Conservation (phyloP, 2,797 vertebrate species). For the Mormyrus proboscirostris region DNA sequence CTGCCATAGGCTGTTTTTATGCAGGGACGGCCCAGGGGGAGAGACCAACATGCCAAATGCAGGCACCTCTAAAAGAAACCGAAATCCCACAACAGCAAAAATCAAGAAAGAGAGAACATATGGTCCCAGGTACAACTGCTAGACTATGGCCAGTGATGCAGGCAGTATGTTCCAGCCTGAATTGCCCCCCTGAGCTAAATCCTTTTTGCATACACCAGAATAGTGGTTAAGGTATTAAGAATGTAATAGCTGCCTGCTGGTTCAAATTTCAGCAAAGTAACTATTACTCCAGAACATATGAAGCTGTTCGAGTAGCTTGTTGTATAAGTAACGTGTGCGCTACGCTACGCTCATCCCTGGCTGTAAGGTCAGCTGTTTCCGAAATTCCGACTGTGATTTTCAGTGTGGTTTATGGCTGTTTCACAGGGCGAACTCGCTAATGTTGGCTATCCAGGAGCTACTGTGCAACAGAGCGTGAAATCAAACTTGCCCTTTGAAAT, state of each 20-base stretch:
- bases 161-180: neutral
- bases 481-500: constrained; percentile 8
- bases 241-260: neutral
- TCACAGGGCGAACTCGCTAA: neutral
- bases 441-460: neutral
- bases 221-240: neutral
- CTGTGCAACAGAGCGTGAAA: neutral
- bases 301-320: neutral
- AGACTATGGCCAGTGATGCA: neutral
- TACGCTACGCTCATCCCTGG: neutral
- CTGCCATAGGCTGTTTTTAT: neutral
- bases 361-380: neutral
- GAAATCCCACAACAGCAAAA: neutral
- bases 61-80: neutral
- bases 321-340: neutral
- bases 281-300: neutral
- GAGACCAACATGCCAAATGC: neutral
- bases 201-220: neutral
- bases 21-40: neutral
- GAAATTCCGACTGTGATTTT: neutral
- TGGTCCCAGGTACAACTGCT: neutral
- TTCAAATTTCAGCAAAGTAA: neutral
- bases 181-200: neutral
- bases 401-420: neutral
- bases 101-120: neutral